phyloP scores from a whole-genome alignment of 2,888 invertebrate species.

The Rhopalosiphum nymphaeae region DNA sequence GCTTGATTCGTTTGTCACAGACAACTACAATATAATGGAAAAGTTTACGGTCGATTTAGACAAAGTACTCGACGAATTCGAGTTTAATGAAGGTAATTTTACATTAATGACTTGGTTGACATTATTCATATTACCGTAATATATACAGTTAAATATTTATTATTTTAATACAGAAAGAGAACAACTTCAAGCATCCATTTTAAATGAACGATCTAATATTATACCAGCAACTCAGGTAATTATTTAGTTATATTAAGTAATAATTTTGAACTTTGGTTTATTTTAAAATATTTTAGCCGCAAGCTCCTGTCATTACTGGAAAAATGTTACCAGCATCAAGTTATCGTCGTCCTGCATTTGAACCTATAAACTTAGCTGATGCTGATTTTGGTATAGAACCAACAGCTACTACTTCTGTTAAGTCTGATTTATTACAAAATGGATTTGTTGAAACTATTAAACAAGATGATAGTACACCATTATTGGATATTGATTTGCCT shows the following conservation, averaged over 20 bases:
- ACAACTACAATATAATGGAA: conserved; percentile 71
- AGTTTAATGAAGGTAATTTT: conserved; percentile 77
- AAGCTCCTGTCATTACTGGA: not conserved
- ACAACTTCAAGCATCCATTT: conserved; percentile 52
- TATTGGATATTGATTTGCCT: conserved; percentile 50
- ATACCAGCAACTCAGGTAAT: conserved; percentile 28
- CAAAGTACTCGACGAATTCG: conserved; percentile 87
- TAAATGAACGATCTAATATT: conserved; percentile 37
- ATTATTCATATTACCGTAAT: not conserved
- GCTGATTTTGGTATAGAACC: conserved; percentile 68
- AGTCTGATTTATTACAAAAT: conserved; percentile 40
- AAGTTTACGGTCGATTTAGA: conserved; percentile 82
- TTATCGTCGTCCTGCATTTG: conserved; percentile 69
- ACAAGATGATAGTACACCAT: conserved; percentile 24
- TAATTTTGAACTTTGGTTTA: conserved; percentile 37
- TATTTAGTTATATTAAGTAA: not conserved
- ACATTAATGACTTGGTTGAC: not conserved
- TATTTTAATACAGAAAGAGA: conserved; percentile 52
- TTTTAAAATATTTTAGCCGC: conserved; percentile 1
- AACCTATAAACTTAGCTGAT: conserved; percentile 69
- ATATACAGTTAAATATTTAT: not conserved
- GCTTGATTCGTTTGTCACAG: not conserved
- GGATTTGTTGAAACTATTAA: conserved; percentile 29
- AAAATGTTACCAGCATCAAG: conserved; percentile 67
- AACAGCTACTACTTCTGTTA: not conserved